Base-by-base conservation (phyloP, 2,797 vertebrate species). In the Eutrigla gurnardus region DNA sequence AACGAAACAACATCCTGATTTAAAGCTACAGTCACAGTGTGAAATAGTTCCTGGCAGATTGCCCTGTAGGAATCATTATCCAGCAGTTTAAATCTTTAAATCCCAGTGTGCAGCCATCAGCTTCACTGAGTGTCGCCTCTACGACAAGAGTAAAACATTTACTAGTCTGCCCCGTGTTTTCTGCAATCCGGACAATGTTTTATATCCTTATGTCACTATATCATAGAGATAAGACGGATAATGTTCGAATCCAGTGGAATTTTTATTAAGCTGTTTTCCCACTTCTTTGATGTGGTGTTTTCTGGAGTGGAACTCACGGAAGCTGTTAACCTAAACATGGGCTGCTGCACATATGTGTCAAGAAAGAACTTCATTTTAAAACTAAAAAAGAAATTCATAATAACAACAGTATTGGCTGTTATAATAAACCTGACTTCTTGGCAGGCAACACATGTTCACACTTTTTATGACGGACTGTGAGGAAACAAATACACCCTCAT, bases 91-190 rank as follows among this genome's bases (percentile, higher is more conserved):
- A 82, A 70, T 47, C 52, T 66, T 45, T 72, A 71, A 81, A 75
- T 69, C 68, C 9, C 40, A n/a, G 50, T 33, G 32, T 58, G 65
- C 53, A 39, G 36, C 39, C 45, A 49, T 80, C 72, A 37, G 81
- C 65, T 70, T 18, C 11, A 36, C 40, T 0, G 7, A 25, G 40
- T 3, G 6, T 62, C 36, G 25, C 6, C n/a, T 52, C 12, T 45
- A 18, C 49, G 60, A 69, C 55, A 17, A 4, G 40, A 12, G 83
- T 90, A 1, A 91, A 92, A 82, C 83, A 91, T 90, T 91, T 53
- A 92, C 88, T 11, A 12, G 74, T 46, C 6, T 32, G 33, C 25
- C 32, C 40, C 17, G 59, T 0, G 57, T 42, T 62, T 58, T 39
- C 62, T 81, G 47, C 77, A 39, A 33, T 52, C 55, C 10, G 35